Percentiles rank a stretch among this genome's conserved stretches.
These are phyloP conservation scores for Pelochelys cantorii DNA, from an alignment of 2,797 vertebrate genomes.

Conservation along the genomic window DNA sequence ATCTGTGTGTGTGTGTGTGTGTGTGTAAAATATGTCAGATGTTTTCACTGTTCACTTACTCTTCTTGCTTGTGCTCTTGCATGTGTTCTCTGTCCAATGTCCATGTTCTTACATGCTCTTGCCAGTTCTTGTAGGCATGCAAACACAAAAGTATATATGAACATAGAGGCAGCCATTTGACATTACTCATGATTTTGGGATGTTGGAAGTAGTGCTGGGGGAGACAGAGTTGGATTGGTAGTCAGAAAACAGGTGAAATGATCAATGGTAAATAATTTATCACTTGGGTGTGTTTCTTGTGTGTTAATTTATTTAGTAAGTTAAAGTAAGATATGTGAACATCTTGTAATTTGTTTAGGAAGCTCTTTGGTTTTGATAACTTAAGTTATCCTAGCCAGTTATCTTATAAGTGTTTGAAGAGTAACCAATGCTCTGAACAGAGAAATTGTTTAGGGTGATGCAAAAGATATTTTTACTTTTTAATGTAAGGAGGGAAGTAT, in stretches of 20 bases:
- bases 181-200: not conserved
- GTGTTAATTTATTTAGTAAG: not conserved
- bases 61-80: not conserved
- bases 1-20: not conserved
- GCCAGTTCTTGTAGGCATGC: not conserved
- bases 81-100: fast-evolving
- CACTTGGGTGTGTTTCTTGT: not conserved
- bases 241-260: not conserved
- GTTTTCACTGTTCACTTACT: not conserved
- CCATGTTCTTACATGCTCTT: fast-evolving
- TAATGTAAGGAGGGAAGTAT: not conserved
- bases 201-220: fast-evolving
- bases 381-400: not conserved
- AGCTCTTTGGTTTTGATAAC: not conserved
- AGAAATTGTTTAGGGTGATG: not conserved
- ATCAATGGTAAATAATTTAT: not conserved
- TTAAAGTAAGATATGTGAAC: not conserved
- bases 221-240: not conserved
- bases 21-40: not conserved
- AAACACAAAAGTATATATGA: not conserved
- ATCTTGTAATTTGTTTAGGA: not conserved
- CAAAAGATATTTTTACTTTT: not conserved
- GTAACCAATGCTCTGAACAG: not conserved
- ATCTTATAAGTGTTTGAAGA: not conserved
- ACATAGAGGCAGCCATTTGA: not conserved